Evolutionary conservation across 1,140 invertebrate genomes (phyloP).

Genomic region (Caenorhabditis inopinata): DNA sequence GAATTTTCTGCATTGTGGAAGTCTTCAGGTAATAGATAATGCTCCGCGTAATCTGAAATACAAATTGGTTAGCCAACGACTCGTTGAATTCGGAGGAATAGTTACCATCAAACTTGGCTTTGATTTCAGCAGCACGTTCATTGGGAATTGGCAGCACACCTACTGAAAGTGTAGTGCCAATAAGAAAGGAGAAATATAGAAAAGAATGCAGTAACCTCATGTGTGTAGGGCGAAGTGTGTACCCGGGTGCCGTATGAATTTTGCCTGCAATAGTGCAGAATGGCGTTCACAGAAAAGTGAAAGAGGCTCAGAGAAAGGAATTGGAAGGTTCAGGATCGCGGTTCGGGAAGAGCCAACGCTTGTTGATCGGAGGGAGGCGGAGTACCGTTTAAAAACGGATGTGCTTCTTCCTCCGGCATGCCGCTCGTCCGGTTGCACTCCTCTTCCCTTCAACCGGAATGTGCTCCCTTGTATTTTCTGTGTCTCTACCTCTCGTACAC

Average conservation of each 20-base stretch:
- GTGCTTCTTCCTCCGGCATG: neutral
- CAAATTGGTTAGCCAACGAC: no score
- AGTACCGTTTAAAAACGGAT: slow-evolving; percentile 19
- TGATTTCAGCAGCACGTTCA: slow-evolving; percentile 26
- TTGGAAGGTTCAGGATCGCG: no score
- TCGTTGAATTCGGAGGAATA: no score
- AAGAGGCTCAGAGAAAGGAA: no score
- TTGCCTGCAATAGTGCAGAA: neutral
- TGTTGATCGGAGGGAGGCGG: no score
- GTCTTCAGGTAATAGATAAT: slow-evolving; percentile 62
- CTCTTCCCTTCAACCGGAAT: neutral
- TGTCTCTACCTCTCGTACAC: neutral
- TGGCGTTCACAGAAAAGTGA: neutral
- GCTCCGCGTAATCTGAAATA: slow-evolving; percentile 51
- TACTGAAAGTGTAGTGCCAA: neutral
- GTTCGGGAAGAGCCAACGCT: no score
- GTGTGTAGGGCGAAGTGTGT: neutral
- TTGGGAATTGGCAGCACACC: slow-evolving; percentile 16
- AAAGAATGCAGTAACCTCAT: slow-evolving; percentile 20
- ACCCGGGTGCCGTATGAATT: slow-evolving; percentile 30
- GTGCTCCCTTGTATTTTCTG: neutral
- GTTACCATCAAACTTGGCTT: slow-evolving; percentile 21
- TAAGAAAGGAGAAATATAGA: neutral
- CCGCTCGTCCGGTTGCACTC: neutral
- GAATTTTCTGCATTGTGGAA: slow-evolving; percentile 58